Evolutionary conservation across 2,888 invertebrate genomes (phyloP), one percentile per base, ranked within the genome.

Genomic region (Palloptera scutellata): DNA sequence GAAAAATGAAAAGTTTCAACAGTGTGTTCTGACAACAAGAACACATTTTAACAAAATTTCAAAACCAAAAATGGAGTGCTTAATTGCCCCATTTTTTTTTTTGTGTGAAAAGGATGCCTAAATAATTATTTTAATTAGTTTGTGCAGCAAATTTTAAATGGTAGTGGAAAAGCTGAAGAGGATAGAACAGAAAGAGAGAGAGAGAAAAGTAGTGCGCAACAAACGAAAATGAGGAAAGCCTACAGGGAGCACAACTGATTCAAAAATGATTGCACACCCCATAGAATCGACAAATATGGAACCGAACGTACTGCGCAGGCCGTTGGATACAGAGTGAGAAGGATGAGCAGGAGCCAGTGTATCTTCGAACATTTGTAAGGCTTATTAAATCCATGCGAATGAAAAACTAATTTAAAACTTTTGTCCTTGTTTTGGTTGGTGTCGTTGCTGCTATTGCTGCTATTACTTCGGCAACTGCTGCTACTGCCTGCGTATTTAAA

Each of bases 371-470:
- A 30, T 4, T 30, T 30, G 70, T 67, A 67, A 72, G 72, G 63
- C 69, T 73, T 78, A 78, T 76, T 78, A 78, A 77, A 77, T 77
- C 70, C 57, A n/a, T 4, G 48, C 19, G 51, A 45, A 59, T 61
- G 15, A 58, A 78, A 78, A 78, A 78, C 78, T 78, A 78, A 78
- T 77, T 78, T 76, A 68, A 78, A 78, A 78, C 76, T 78, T 78
- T 78, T 78, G 13, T 55, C 45, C 62, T 64, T 69, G 58, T 61
- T 64, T 54, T 45, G 48, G 53, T 52, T 51, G 61, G 42, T 62
- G 61, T 61, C 42, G 17, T 13, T 69, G 19, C 45, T 63, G 51
- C 41, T 65, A 15, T 19, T 57, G 54, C 48, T 48, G 11, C 48
- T 48, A 30, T 2, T 30, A 6, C 30, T 30, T 4, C 30, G 6